Percentiles rank a stretch among this genome's conserved stretches.
Conservation (phyloP, 2,797 vertebrate genomes). For the Acanthurus lineatus region DNA sequence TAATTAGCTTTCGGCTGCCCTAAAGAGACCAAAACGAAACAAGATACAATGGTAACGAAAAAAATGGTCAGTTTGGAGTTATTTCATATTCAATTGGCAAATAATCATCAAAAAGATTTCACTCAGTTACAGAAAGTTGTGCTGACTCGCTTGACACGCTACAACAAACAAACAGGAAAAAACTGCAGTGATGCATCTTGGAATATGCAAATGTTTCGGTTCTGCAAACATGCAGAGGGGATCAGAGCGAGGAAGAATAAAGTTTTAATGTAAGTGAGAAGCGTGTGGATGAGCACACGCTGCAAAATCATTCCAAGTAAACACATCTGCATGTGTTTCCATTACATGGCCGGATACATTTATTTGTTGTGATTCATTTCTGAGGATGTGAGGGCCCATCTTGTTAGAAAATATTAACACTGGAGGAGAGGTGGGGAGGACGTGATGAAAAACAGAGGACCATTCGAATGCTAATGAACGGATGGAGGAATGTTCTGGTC, state of each 20-base stretch:
- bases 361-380: slow-evolving; percentile 56
- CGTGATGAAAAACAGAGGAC: slow-evolving; percentile 23
- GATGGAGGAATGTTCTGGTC: slow-evolving; percentile 9
- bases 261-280: slow-evolving; percentile 27
- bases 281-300: slow-evolving; percentile 26
- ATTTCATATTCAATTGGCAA: too few species aligned
- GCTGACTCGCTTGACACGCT: not conserved
- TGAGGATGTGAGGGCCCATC: slow-evolving; percentile 46
- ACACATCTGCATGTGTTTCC: slow-evolving; percentile 59
- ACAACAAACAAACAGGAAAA: not conserved
- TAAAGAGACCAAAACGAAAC: too few species aligned
- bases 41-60: too few species aligned
- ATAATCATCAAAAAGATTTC: not conserved
- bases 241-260: slow-evolving; percentile 4
- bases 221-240: slow-evolving; percentile 36
- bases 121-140: not conserved
- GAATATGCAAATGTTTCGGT: slow-evolving; percentile 47
- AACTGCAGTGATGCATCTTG: slow-evolving; percentile 26
- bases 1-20: too few species aligned
- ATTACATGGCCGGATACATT: slow-evolving; percentile 42
- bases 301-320: slow-evolving; percentile 37
- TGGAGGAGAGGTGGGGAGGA: slow-evolving; percentile 4
- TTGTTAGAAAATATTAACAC: slow-evolving; percentile 27
- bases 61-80: too few species aligned
- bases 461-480: slow-evolving; percentile 32